A percentile compares a stretch with the other conserved stretches of the same genome.
phyloP scores from a whole-genome alignment of 2,113 vertebrate species.

The Oreamnos americanus region DNA sequence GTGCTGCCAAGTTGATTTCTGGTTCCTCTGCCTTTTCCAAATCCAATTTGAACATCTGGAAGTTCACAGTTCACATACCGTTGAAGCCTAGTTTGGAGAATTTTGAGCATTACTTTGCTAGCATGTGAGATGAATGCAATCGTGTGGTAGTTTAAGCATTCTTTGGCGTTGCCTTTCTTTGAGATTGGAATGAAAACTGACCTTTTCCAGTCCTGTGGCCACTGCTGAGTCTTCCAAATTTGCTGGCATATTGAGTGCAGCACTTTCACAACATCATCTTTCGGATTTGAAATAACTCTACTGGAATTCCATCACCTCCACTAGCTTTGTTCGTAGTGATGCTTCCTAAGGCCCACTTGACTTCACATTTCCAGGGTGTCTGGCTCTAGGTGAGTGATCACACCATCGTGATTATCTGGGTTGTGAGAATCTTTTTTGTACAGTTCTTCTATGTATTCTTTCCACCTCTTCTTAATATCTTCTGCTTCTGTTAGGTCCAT shows the following conservation, averaged over 20 bases:
- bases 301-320: neutral
- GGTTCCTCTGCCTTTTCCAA: neutral
- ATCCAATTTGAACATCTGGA: neutral
- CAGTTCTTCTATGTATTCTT: neutral
- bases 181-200: neutral
- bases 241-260: neutral
- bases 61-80: neutral
- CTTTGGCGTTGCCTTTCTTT: neutral
- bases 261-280: neutral
- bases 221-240: neutral
- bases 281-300: neutral
- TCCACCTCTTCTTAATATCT: neutral
- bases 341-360: neutral
- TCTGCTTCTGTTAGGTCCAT: neutral
- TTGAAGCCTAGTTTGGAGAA: neutral
- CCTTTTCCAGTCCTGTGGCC: neutral
- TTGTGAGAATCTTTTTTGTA: neutral
- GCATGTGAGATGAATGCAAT: neutral
- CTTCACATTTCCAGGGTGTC: neutral
- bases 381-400: neutral
- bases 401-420: neutral
- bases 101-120: neutral
- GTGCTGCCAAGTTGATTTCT: neutral
- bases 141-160: neutral
- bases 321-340: neutral